These are phyloP conservation scores for Formica aserva DNA, from an alignment of 2,888 invertebrate genomes.

Conservation along the genomic window DNA sequence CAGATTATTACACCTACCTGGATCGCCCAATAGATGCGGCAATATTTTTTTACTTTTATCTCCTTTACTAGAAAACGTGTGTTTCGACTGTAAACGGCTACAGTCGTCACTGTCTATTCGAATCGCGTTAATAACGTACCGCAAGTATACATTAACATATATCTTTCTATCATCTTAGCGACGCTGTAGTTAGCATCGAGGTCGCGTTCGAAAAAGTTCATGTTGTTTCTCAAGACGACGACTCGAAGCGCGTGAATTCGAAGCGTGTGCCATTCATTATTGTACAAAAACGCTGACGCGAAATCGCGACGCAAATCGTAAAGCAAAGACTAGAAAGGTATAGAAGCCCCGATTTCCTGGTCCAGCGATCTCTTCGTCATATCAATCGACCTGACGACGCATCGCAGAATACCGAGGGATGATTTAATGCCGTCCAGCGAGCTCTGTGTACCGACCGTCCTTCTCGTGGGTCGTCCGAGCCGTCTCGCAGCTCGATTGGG, in stretches of 20 bases:
- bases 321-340: conserved; percentile 76
- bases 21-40: background rate
- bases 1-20: conserved; percentile 7
- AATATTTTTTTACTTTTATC: background rate
- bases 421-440: conserved; percentile 67
- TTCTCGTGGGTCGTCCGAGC: conserved; percentile 61
- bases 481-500: conserved; percentile 73
- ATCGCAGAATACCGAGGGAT: conserved; percentile 64
- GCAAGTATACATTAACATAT: conserved; percentile 35
- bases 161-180: conserved; percentile 26
- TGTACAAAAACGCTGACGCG: background rate
- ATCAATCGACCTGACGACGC: conserved; percentile 71
- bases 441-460: conserved; percentile 71
- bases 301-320: conserved; percentile 26
- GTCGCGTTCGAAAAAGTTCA: conserved; percentile 24
- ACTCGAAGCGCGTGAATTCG: background rate
- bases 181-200: conserved; percentile 26
- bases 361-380: conserved; percentile 66
- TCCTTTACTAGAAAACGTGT: background rate
- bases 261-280: background rate
- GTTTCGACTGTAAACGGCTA: background rate
- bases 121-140: conserved; percentile 14
- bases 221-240: background rate
- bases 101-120: background rate
- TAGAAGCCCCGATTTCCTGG: conserved; percentile 78